Base-by-base conservation (phyloP, 2,113 vertebrate genomes). In the Etheostoma cragini region DNA sequence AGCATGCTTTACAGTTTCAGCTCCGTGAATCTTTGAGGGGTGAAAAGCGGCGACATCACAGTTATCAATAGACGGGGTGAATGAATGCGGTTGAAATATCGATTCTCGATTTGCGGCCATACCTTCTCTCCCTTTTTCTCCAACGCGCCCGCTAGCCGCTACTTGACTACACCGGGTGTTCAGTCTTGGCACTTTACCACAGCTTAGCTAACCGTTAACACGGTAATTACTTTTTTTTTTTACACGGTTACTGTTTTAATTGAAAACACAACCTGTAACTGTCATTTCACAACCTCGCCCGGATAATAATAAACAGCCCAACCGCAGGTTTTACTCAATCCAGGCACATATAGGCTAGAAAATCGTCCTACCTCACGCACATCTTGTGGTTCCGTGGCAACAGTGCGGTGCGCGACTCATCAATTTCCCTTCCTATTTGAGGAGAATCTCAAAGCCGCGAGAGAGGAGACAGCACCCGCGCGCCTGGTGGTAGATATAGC, bases 71-170 rank as follows among this genome's bases (percentile, higher is more conserved):
- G 81, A 91, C 77, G 60, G 73, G 80, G 82, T 89, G 88, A 93
- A 94, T 89, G 88, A 92, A 91, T 92, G 91, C 92, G 90, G 92
- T 92, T 92, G 84, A 93, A 89, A 84, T 90, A 93, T 94, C 91
- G 92, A 93, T 93, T 94, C 35, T 91, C 88, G 86, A 93, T 93
- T 90, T 89, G 89, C 84, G 53, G 88, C 88, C 91, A 84, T 90
- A 86, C 77, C 85, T 87, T 85, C 72, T 84, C 87, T 85, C 80
- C 88, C 54, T 84, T 81, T 88, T 83, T 77, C 70, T 80, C 71
- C 61, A 47, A 19, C 52, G 21, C 82, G 56, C 56, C 76, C 61
- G 78, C 56, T 71, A 58, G 52, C 76, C 57, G 78, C 56, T 71
- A 58, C 52, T 82, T 42, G 19, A 13, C 82, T 52, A 81, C 42